Base-by-base conservation (phyloP, 2,797 vertebrate genomes). In the Capromys pilorides region DNA sequence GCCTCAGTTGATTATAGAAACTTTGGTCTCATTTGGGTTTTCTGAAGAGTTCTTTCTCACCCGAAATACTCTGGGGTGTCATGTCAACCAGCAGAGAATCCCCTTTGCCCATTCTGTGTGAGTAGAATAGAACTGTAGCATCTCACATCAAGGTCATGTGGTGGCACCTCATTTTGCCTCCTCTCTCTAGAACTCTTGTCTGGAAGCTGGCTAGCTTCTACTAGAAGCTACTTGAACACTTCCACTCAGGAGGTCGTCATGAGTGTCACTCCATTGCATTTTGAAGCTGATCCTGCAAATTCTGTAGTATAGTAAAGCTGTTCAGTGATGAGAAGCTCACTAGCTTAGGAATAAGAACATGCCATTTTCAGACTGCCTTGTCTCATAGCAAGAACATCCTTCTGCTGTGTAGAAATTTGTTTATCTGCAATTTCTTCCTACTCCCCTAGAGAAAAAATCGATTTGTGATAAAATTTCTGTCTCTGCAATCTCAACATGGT, bases 321-420 rank as follows among this genome's bases (percentile, higher is more conserved):
- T 62, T 79, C 13, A 36, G 22, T 83, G 62, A 88, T 67, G 79
- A 93, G 86, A 94, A 90, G 67, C 93, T 93, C 54, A 31, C 90
- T 86, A 86, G n/a, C 67, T 92, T 86, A 73, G 73, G 24, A 85
- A 59, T 21, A 69, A 96, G 51, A 45, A 33, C 49, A 45, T 93
- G 94, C 86, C 88, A 78, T 64, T 22, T 81, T 66, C 82, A 64
- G 14, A 69, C 12, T 45, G 18, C 45, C 86, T 77, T 88, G 36
- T 94, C 83, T 95, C 64, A 82, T 93, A 90, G 90, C 16, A 39
- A 95, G 45, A 28, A 16, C 73, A 75, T 80, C 51, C 21, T 95
- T 95, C 85, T 21, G 26, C 31, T 93, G 31, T 54, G 33, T 61
- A 91, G 67, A 95, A 96, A 91, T 93, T 77, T 82, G 62, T 89